A percentile compares a stretch with the other conserved stretches of the same genome.
Conservation (phyloP, 2,113 vertebrate species). For the Zosterops pallidus region DNA sequence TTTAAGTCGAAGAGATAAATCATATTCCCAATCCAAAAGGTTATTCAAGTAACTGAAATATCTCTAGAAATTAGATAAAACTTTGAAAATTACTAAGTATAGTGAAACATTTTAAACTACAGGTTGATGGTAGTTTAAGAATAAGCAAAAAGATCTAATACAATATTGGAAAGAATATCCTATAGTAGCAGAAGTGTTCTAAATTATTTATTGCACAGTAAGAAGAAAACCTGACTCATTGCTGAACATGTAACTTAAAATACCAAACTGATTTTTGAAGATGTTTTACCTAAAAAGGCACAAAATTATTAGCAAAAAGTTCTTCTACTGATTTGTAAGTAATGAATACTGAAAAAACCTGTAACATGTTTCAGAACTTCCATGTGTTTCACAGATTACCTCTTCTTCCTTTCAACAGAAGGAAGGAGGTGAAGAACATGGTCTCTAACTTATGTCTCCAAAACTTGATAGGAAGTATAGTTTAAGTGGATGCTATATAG, state of each 20-base stretch:
- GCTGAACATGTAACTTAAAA: neutral
- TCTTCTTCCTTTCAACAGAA: neutral
- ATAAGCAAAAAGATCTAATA: neutral
- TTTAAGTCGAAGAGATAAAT: neutral
- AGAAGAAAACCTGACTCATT: neutral
- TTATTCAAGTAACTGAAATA: neutral
- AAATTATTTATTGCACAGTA: neutral
- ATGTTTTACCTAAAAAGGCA: neutral
- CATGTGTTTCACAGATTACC: rapidly evolving
- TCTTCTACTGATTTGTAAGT: neutral
- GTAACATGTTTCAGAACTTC: neutral
- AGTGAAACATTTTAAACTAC: neutral
- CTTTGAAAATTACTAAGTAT: neutral
- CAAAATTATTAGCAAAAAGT: neutral
- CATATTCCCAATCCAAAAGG: neutral
- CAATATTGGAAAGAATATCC: neutral
- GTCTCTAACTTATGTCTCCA: neutral
- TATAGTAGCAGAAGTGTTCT: neutral
- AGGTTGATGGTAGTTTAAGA: neutral
- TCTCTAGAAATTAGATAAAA: neutral
- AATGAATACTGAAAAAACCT: neutral
- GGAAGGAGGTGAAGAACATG: neutral
- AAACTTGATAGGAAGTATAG: rapidly evolving
- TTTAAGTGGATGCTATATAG: rapidly evolving
- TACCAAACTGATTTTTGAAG: neutral